A percentile compares a stretch with the other conserved stretches of the same genome.
phyloP scores from a whole-genome alignment of 2,797 vertebrate species.

The Hippopotamyrus pictus region DNA sequence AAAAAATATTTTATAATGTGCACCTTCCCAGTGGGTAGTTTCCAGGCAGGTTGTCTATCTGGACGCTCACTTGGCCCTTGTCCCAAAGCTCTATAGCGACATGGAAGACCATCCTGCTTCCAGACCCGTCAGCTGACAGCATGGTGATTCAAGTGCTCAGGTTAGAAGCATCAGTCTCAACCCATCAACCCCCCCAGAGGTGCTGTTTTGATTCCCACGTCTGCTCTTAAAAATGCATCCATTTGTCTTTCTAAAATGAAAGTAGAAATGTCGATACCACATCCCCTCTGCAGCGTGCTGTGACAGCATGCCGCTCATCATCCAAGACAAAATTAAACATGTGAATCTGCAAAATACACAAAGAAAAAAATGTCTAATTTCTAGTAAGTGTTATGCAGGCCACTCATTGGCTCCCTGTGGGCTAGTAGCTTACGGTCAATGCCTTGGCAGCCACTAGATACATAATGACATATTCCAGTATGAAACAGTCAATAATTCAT shows the following conservation, averaged over 20 bases:
- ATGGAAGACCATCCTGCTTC: not conserved
- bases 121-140: not conserved
- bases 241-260: not conserved
- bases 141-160: not conserved
- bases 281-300: not conserved
- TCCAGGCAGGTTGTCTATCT: not conserved
- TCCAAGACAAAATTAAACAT: too few species aligned
- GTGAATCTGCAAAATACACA: not conserved
- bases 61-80: not conserved
- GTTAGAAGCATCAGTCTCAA: not conserved
- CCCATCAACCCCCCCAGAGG: not conserved
- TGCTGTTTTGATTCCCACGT: not conserved
- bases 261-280: not conserved
- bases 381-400: not conserved
- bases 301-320: not conserved
- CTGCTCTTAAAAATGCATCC: not conserved
- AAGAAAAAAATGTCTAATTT: not conserved
- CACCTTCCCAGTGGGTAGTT: not conserved
- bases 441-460: not conserved
- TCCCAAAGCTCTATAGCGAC: not conserved
- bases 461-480: not conserved
- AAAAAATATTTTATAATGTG: not conserved
- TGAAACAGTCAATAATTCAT: not conserved
- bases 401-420: not conserved
- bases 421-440: not conserved